Conservation (phyloP, 2,888 invertebrate genomes). For the Nematopogon swammerdamellus region DNA sequence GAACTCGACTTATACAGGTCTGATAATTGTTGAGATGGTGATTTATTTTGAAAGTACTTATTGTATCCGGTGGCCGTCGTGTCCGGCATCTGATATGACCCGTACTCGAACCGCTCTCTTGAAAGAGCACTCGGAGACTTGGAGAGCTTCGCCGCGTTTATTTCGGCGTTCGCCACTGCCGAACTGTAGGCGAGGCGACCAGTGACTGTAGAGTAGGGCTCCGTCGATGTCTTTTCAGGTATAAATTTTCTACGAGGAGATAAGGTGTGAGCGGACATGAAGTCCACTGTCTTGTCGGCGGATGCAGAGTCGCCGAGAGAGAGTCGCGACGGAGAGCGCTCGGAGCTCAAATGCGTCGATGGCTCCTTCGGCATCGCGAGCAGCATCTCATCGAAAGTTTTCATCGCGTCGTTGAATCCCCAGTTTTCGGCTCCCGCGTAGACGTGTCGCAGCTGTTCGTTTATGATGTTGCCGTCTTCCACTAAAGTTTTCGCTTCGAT, state of each 20-base stretch:
- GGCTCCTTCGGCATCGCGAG: conserved; percentile 49
- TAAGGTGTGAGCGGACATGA: conserved; percentile 46
- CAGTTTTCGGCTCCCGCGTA: conserved; percentile 65
- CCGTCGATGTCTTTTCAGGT: conserved; percentile 55
- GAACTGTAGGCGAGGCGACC: conserved; percentile 65
- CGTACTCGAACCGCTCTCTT: conserved; percentile 57
- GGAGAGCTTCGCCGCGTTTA: conserved; percentile 47
- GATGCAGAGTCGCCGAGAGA: conserved; percentile 60
- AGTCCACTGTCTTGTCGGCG: conserved; percentile 63
- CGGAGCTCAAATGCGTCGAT: conserved; percentile 29
- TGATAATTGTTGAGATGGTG: conserved; percentile 39
- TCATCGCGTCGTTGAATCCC: conserved; percentile 65
- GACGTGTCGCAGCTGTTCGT: conserved; percentile 66
- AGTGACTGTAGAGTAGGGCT: conserved; percentile 63
- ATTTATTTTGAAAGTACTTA: conserved; percentile 36
- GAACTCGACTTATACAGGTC: conserved; percentile 48
- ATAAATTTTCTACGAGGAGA: conserved; percentile 57
- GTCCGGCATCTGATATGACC: conserved; percentile 46
- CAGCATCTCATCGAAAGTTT: conserved; percentile 59
- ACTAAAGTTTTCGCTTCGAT: conserved; percentile 57
- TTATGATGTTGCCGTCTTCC: conserved; percentile 64
- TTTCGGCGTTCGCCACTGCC: conserved; percentile 63
- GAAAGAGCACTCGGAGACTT: conserved; percentile 53
- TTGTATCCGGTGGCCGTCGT: conserved; percentile 22
- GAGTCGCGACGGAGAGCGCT: conserved; percentile 60